Conservation (phyloP, 92 coral and sea anemone genomes). For the Siderastrea siderea region DNA sequence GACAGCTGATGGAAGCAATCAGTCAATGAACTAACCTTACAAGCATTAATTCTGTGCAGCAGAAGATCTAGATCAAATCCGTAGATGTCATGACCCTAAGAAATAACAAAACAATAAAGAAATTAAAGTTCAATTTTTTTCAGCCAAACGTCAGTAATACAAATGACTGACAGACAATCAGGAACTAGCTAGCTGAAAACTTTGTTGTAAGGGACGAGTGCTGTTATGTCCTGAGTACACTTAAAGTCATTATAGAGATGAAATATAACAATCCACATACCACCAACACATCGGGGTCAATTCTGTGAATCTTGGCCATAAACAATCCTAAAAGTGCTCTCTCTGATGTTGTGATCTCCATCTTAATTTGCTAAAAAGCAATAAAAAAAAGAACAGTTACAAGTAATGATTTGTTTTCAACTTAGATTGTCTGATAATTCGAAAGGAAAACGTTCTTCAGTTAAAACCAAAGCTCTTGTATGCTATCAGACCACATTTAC, state of each 20-base stretch:
- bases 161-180: no score
- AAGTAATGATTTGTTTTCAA: no score
- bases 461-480: neutral
- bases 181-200: no score
- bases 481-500: conserved; percentile 25
- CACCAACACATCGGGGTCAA: conserved; percentile 97
- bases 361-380: conserved; percentile 80
- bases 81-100: conserved; percentile 94
- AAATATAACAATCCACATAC: conserved; percentile 58
- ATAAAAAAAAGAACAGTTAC: neutral
- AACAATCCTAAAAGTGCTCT: conserved; percentile 90
- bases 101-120: neutral
- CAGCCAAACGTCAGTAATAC: no score
- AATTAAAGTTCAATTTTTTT: neutral
- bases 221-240: neutral
- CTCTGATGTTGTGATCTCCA: conserved; percentile 93
- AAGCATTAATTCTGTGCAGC: conserved; percentile 92
- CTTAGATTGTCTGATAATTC: neutral
- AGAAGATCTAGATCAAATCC: conserved; percentile 94
- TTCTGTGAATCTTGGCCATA: conserved; percentile 95
- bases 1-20: no score
- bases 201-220: no score
- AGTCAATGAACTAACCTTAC: conserved; percentile 76
- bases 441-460: neutral
- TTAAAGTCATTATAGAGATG: neutral